Evolutionary conservation across 2,113 vertebrate genomes (phyloP).

Genomic region (Hippocampus comes): DNA sequence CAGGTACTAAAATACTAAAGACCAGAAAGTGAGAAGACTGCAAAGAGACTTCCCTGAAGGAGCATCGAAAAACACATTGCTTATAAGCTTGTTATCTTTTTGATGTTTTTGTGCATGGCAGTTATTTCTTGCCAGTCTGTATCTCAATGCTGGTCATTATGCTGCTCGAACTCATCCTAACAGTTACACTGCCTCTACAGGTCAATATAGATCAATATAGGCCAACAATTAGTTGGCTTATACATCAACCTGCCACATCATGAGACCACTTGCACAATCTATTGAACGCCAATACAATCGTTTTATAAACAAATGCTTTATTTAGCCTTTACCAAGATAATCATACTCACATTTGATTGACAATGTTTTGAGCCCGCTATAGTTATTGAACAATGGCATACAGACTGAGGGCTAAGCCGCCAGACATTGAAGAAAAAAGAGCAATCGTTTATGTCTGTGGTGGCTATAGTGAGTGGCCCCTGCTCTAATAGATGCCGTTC

Average conservation of each 20-base stretch:
- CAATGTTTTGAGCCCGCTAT: background rate
- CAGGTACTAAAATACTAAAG: slow-evolving; percentile 44
- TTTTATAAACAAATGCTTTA: background rate
- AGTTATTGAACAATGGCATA: background rate
- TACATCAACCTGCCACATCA: background rate
- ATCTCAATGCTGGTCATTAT: background rate
- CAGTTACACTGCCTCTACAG: background rate
- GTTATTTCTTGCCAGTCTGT: background rate
- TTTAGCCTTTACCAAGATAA: background rate
- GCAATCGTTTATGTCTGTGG: background rate
- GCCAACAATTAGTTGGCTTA: background rate
- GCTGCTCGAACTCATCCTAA: background rate
- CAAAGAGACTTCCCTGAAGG: background rate
- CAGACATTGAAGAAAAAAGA: background rate
- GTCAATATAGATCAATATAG: background rate
- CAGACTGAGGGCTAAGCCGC: background rate
- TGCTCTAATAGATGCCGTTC: background rate
- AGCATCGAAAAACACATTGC: background rate
- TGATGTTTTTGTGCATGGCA: background rate
- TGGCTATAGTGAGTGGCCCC: background rate
- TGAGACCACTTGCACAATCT: background rate
- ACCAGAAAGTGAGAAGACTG: slow-evolving; percentile 17
- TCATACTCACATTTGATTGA: background rate
- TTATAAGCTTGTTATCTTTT: background rate
- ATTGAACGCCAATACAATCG: background rate